phyloP scores from a whole-genome alignment of 2,888 invertebrate species.

The Serripes groenlandicus region DNA sequence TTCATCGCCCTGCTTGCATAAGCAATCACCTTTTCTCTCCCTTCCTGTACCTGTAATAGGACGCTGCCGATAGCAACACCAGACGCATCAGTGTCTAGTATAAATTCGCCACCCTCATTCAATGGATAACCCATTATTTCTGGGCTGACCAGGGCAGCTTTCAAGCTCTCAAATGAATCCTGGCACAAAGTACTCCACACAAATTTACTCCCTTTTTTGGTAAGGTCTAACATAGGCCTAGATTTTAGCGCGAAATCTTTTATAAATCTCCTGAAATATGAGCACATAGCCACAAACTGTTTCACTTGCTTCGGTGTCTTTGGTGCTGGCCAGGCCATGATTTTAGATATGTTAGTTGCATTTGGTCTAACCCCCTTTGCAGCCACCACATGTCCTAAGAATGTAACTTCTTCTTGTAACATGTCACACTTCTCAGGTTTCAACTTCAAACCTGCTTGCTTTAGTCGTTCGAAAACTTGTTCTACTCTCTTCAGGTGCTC shows the following conservation, averaged over 20 bases:
- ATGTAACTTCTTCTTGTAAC: slow-evolving; percentile 49
- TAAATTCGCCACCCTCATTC: neutral
- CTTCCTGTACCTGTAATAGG: neutral
- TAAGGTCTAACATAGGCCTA: slow-evolving; percentile 12
- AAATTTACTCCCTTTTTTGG: slow-evolving; percentile 20
- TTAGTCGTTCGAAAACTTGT: slow-evolving; percentile 38
- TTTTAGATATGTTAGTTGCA: slow-evolving; percentile 14
- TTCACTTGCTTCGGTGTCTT: slow-evolving; percentile 13
- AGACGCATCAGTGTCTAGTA: neutral
- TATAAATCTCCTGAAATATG: slow-evolving; percentile 24
- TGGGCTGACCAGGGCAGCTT: slow-evolving; percentile 5
- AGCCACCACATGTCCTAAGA: slow-evolving; percentile 41
- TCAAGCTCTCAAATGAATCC: slow-evolving; percentile 12
- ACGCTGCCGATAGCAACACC: neutral
- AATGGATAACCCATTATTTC: slow-evolving; percentile 14
- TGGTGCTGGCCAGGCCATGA: slow-evolving; percentile 14
- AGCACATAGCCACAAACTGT: slow-evolving; percentile 25
- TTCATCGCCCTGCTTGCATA: no score
- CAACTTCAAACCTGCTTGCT: slow-evolving; percentile 30
- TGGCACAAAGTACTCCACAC: slow-evolving; percentile 11
- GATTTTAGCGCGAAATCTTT: slow-evolving; percentile 21
- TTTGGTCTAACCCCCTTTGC: slow-evolving; percentile 18
- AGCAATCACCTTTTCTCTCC: slow-evolving; percentile 7
- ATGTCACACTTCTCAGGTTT: slow-evolving; percentile 52
- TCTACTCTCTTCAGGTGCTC: slow-evolving; percentile 41